Evolutionary conservation across 2,113 vertebrate genomes (phyloP).

Genomic region (Glareola pratincola): DNA sequence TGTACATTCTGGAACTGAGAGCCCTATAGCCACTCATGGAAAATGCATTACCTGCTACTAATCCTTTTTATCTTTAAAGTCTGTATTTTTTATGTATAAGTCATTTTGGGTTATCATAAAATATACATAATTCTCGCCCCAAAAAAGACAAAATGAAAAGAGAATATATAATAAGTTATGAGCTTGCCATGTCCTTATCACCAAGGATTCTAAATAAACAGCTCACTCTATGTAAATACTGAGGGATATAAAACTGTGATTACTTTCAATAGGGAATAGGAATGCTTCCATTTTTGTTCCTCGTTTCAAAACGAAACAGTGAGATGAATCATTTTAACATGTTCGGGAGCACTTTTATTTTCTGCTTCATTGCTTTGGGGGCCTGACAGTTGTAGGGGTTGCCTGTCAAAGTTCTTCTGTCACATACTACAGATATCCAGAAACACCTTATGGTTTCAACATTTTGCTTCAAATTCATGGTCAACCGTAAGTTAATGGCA

Average conservation of each 20-base stretch:
- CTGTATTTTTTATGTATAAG: conserved; percentile 88
- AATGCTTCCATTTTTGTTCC: conserved; percentile 69
- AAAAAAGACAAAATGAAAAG: conserved; percentile 80
- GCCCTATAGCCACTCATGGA: conserved; percentile 87
- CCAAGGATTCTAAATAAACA: conserved; percentile 82
- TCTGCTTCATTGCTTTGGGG: conserved; percentile 11
- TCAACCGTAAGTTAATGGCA: neutral
- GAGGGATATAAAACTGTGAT: conserved; percentile 78
- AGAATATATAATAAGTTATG: conserved; percentile 82
- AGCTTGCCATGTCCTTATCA: conserved; percentile 73
- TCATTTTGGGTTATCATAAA: conserved; percentile 87
- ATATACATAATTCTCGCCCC: conserved; percentile 81
- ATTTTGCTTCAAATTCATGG: neutral
- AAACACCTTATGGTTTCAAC: neutral
- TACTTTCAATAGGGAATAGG: conserved; percentile 78
- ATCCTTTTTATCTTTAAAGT: conserved; percentile 90
- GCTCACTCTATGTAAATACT: conserved; percentile 82
- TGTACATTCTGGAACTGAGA: conserved; percentile 76
- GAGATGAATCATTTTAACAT: conserved; percentile 66
- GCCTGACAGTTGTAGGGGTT: neutral
- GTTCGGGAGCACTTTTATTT: conserved; percentile 47
- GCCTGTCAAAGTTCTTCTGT: neutral
- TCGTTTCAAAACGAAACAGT: conserved; percentile 66
- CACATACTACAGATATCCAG: neutral
- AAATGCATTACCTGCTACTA: conserved; percentile 89